These are phyloP conservation scores for Anagyrus pseudococci DNA, from an alignment of 2,888 invertebrate species.

Conservation along the genomic window DNA sequence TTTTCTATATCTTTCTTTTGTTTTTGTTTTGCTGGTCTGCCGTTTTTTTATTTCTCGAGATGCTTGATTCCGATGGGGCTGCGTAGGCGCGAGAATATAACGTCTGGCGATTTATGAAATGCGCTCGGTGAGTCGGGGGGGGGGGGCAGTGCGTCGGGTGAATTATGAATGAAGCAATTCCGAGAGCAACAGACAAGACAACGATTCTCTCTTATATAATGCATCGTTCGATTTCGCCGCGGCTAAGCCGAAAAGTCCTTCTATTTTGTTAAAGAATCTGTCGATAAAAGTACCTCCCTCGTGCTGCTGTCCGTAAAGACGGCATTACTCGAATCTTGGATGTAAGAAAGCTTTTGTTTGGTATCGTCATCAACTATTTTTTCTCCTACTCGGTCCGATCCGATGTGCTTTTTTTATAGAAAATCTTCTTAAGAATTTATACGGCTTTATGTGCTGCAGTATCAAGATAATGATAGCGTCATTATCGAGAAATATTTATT, in stretches of 20 bases:
- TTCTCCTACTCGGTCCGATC: too few species aligned
- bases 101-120: background rate
- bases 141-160: background rate
- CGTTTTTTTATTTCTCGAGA: background rate
- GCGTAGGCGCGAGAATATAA: background rate
- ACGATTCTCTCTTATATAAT: background rate
- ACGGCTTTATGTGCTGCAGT: too few species aligned
- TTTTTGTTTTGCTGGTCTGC: background rate
- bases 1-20: too few species aligned
- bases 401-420: too few species aligned
- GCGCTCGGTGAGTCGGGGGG: background rate
- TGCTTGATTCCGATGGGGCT: background rate
- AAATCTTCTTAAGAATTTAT: too few species aligned
- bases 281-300: constrained; percentile 2
- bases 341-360: too few species aligned
- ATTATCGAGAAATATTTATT: too few species aligned
- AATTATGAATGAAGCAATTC: background rate
- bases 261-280: constrained; percentile 17
- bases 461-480: too few species aligned
- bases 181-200: background rate
- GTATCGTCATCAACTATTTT: too few species aligned
- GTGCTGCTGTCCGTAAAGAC: background rate
- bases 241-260: background rate
- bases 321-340: background rate
- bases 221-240: background rate